These are phyloP conservation scores for Tautogolabrus adspersus DNA, from an alignment of 2,113 vertebrate species.

Conservation along the genomic window DNA sequence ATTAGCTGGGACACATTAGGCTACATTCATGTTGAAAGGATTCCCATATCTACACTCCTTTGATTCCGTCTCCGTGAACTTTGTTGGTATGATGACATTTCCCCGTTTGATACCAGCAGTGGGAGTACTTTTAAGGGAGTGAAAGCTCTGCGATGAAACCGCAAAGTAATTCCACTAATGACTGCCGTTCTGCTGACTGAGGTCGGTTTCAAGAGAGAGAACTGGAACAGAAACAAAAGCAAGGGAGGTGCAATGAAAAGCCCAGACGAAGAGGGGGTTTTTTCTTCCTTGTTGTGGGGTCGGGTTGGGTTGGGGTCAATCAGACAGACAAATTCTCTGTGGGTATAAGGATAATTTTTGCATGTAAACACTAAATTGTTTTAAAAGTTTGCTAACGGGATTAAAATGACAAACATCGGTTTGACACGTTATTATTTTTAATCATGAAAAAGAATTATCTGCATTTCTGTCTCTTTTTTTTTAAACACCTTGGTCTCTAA, in stretches of 20 bases:
- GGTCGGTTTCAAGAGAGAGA: neutral
- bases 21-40: neutral
- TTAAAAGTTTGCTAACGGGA: neutral
- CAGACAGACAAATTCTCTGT: neutral
- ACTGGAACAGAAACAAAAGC: neutral
- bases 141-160: conserved; percentile 15
- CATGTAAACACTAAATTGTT: neutral
- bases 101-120: conserved; percentile 9
- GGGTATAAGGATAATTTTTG: neutral
- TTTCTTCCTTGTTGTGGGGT: neutral
- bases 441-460: too few species aligned
- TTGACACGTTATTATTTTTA: neutral
- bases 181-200: conserved; percentile 41
- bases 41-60: neutral
- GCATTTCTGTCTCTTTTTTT: neutral
- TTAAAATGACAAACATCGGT: neutral
- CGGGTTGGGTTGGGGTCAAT: too few species aligned
- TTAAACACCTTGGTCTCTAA: neutral
- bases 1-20: conserved; percentile 6
- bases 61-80: neutral
- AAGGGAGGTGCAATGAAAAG: neutral
- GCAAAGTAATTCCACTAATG: conserved; percentile 59
- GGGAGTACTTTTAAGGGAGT: conserved; percentile 4
- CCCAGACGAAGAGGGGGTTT: conserved; percentile 5
- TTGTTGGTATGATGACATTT: neutral